Percentiles rank a stretch among this genome's conserved stretches.
phyloP scores from a whole-genome alignment of 2,888 invertebrate genomes.

The Phalangium opilio region DNA sequence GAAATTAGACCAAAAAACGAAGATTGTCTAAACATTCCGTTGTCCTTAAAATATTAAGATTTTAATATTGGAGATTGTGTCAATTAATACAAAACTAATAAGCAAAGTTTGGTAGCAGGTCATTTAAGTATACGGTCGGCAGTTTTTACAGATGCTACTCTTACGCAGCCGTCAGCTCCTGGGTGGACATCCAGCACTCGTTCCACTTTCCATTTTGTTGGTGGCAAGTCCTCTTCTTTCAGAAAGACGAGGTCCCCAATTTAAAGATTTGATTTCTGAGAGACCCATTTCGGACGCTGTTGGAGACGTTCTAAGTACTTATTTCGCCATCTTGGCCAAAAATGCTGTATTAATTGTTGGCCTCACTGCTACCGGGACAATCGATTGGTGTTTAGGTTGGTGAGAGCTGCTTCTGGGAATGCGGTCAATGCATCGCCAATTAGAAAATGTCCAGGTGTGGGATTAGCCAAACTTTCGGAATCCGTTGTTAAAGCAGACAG shows the following conservation, averaged over 20 bases:
- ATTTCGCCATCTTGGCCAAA: no score
- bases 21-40: no score
- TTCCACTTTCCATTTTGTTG: constrained; percentile 1
- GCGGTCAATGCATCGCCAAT: constrained; percentile 20
- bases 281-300: constrained; percentile 20
- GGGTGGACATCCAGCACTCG: background rate
- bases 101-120: background rate
- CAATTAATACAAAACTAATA: background rate
- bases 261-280: constrained; percentile 18
- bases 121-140: background rate
- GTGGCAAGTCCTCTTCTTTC: constrained; percentile 3
- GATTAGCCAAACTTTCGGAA: constrained; percentile 18
- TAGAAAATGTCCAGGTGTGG: constrained; percentile 26
- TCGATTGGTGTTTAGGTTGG: constrained; percentile 13
- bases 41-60: no score
- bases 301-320: no score
- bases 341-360: no score
- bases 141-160: constrained; percentile 1
- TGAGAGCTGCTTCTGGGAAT: constrained; percentile 21
- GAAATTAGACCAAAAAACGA: no score
- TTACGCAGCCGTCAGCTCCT: background rate
- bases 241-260: constrained; percentile 11
- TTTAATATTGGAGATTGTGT: no score
- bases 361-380: constrained; percentile 22
- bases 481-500: constrained; percentile 21